These are phyloP conservation scores for Dipus sagitta DNA, from an alignment of 2,797 vertebrate genomes.

Conservation along the genomic window DNA sequence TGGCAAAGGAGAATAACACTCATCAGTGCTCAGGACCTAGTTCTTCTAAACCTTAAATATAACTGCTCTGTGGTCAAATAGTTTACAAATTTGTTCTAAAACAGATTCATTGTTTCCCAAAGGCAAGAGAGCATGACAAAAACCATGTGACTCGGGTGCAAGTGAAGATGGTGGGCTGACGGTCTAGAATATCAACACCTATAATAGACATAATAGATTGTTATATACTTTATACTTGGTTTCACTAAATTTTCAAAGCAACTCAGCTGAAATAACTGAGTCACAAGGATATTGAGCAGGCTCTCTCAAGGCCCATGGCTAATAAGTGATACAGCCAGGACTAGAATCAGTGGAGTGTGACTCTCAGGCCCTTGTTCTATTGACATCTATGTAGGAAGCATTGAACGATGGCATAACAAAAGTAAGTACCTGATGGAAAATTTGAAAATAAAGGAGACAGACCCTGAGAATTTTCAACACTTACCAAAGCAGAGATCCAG, in stretches of 20 bases:
- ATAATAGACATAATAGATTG: neutral
- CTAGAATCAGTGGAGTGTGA: neutral
- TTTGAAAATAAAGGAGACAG: neutral
- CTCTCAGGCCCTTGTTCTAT: neutral
- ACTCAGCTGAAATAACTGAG: constrained; percentile 46
- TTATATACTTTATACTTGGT: constrained; percentile 22
- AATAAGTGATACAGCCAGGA: constrained; percentile 14
- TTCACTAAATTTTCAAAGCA: neutral
- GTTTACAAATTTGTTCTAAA: constrained; percentile 12
- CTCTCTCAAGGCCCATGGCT: neutral
- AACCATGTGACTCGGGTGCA: neutral
- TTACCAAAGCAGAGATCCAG: too few relatives aligned
- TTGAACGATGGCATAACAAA: neutral
- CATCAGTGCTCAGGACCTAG: neutral
- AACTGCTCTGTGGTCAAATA: constrained; percentile 39
- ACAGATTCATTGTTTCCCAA: constrained; percentile 51
- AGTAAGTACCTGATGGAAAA: neutral
- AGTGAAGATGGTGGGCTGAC: neutral
- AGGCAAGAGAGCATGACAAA: neutral
- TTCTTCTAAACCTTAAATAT: constrained; percentile 38
- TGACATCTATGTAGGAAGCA: neutral
- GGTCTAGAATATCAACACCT: neutral
- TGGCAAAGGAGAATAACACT: constrained; percentile 8
- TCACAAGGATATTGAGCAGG: neutral
- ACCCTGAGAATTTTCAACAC: too few relatives aligned